These are phyloP conservation scores for Leptosomus discolor DNA, from an alignment of 2,113 vertebrate species.

Conservation along the genomic window DNA sequence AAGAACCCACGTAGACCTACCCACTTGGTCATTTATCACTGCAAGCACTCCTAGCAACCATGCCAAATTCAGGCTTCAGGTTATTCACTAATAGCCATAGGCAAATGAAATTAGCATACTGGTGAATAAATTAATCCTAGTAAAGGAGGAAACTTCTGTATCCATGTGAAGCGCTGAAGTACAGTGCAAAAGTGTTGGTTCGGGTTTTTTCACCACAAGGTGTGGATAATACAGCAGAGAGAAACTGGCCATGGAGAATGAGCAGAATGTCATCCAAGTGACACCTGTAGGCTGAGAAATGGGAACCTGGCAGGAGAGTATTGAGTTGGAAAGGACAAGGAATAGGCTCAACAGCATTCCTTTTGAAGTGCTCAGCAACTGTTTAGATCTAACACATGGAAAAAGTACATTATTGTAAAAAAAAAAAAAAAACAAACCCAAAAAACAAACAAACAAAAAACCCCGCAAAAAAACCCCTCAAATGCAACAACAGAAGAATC, in stretches of 20 bases:
- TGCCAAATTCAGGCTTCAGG: slow-evolving; percentile 35
- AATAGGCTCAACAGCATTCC: neutral
- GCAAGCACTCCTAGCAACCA: neutral
- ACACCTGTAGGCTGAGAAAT: neutral
- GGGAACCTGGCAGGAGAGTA: neutral
- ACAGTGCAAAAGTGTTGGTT: neutral
- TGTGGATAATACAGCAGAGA: neutral
- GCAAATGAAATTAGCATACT: slow-evolving; percentile 60
- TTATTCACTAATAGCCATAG: slow-evolving; percentile 52
- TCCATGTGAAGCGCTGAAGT: neutral
- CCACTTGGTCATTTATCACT: slow-evolving; percentile 54
- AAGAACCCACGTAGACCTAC: slow-evolving; percentile 2
- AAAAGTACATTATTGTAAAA: neutral
- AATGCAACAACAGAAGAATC: neutral
- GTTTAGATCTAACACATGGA: neutral
- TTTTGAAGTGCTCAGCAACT: neutral
- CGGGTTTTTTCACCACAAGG: rapidly evolving
- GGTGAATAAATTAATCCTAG: slow-evolving; percentile 45
- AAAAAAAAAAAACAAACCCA: too few relatives aligned
- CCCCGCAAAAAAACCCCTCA: too few relatives aligned
- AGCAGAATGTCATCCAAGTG: neutral
- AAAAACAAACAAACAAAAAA: neutral
- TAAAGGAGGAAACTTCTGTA: neutral
- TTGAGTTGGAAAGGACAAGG: neutral
- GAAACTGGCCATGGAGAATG: neutral